Evolutionary conservation across 2,113 vertebrate genomes (phyloP), one percentile per base, ranked within the genome.

Genomic region (Eudyptes chrysolophus): DNA sequence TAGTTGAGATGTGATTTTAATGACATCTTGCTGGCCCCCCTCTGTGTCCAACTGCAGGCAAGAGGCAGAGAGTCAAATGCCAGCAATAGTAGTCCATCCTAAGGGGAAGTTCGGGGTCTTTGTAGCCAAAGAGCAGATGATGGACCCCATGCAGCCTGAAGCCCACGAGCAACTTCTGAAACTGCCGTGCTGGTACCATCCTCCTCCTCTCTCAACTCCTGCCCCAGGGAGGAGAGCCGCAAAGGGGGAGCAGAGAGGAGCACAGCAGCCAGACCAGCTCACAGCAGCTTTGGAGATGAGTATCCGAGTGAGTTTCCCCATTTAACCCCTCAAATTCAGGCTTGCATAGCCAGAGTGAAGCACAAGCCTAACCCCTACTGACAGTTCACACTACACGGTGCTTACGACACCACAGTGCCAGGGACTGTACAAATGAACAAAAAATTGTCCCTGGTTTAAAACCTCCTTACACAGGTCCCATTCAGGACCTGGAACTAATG

Each of bases 401-500:
- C 17, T 72, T 2, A 0, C 0, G 0, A 6, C 54, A 52, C 36
- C n/a, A 30, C 82, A 49, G 44, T 7, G 24, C 60, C 46, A 80
- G 49, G 46, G 25, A 18, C 0, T 3, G 17, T 13, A 25, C 30
- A 66, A 57, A 86, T 13, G 44, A 57, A 69, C 25, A 71, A 57
- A 55, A 74, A 62, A 17, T 0, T 64, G 55, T 2, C 13, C 26
- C 57, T 49, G 36, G 2, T 40, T 76, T 32, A 60, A 94, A 58
- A 36, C 8, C 4, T 7, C 70, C 44, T 55, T 32, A 30, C 60
- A 55, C 64, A 64, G 64, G 22, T 49, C 19, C 60, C n/a, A 71
- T 68, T 71, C 48, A 76, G 68, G 18, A 14, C 48, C 69, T 61
- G 36, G 30, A 85, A 82, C 4, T 76, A 49, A 72, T 24, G 32